Evolutionary conservation across 2,797 vertebrate genomes (phyloP).

Genomic region (Simalia tracyae): DNA sequence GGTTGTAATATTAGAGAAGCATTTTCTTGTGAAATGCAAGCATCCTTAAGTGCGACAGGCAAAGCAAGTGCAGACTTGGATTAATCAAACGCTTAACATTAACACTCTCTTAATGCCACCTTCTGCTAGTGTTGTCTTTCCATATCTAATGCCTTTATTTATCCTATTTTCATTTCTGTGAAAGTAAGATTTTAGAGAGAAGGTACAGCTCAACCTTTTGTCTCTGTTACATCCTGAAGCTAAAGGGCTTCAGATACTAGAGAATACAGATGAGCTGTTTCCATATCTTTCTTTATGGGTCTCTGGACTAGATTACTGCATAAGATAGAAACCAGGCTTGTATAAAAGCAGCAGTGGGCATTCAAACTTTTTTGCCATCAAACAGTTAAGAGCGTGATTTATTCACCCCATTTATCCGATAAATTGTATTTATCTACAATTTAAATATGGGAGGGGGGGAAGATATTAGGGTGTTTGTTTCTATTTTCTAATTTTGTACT

Average conservation of each 20-base stretch:
- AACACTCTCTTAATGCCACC: not conserved
- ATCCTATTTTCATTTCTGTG: not conserved
- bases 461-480: slow-evolving; percentile 35
- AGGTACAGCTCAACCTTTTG: not conserved
- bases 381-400: not conserved
- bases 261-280: not conserved
- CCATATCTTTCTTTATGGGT: not conserved
- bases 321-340: not conserved
- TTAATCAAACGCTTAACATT: not conserved
- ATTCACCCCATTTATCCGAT: not conserved
- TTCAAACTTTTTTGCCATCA: not conserved
- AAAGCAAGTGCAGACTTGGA: not conserved
- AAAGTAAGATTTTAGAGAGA: not conserved
- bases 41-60: not conserved
- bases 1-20: not conserved
- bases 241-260: not conserved
- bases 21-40: not conserved
- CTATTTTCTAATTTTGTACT: slow-evolving; percentile 32
- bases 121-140: not conserved
- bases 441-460: slow-evolving; percentile 8
- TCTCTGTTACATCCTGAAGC: not conserved
- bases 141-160: not conserved
- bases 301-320: not conserved
- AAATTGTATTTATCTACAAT: slow-evolving; percentile 2
- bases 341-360: not conserved